Evolutionary conservation across 2,888 invertebrate genomes (phyloP).

Genomic region (Serrognathus titanus): DNA sequence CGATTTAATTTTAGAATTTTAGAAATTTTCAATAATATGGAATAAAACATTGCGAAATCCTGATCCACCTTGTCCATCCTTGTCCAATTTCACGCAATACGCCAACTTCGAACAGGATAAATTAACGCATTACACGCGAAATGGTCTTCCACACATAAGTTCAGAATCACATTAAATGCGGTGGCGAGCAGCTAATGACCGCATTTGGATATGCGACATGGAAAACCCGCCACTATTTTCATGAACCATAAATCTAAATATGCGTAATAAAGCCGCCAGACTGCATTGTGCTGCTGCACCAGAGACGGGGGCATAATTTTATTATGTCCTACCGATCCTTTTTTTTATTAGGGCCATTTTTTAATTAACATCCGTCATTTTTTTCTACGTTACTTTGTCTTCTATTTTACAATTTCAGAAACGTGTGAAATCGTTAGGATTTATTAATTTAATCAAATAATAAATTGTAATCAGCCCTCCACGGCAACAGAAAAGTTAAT

Average conservation of each 20-base stretch:
- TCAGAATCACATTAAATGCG: constrained; percentile 4
- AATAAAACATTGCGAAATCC: too few species aligned
- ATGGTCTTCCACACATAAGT: constrained; percentile 4
- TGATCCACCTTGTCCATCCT: too few species aligned
- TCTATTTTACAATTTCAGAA: not conserved
- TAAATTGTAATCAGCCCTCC: not conserved
- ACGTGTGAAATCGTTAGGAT: not conserved
- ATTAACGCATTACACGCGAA: not conserved
- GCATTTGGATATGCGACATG: constrained; percentile 20
- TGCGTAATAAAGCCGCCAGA: constrained; percentile 24
- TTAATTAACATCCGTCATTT: not conserved
- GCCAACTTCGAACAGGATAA: not conserved
- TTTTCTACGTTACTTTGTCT: too few species aligned
- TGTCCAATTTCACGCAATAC: not conserved
- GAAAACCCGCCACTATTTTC: constrained; percentile 22
- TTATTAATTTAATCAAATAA: not conserved
- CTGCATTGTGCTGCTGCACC: constrained; percentile 14
- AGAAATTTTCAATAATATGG: too few species aligned
- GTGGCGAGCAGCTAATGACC: constrained; percentile 21
- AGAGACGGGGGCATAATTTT: constrained; percentile 11
- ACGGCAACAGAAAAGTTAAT: too few species aligned
- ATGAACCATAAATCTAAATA: constrained; percentile 25
- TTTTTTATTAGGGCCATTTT: constrained; percentile 3
- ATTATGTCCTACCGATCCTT: not conserved
- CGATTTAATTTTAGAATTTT: too few species aligned